phyloP scores from a whole-genome alignment of 1,140 invertebrate genomes.

The Drosophila insularis region DNA sequence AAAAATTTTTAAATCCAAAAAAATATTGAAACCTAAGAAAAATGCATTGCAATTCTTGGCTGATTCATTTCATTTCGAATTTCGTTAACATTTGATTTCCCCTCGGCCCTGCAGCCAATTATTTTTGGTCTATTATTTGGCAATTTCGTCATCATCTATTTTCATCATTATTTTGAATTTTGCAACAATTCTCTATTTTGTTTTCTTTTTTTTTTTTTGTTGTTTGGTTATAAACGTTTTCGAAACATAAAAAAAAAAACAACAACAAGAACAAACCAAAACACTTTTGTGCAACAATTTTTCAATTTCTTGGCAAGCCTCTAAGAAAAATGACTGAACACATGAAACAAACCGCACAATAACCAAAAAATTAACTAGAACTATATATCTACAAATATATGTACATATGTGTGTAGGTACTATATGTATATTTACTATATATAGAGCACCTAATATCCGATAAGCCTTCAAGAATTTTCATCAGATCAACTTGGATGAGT shows the following conservation, averaged over 20 bases:
- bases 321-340: conserved; percentile 5
- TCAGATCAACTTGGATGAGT: conserved; percentile 60
- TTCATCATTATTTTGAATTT: conserved; percentile 3
- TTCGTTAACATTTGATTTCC: not conserved
- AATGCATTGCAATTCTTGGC: too few species aligned
- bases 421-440: conserved; percentile 2
- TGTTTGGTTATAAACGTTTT: not conserved
- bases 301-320: conserved; percentile 11
- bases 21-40: too few species aligned
- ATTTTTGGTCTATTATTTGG: not conserved
- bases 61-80: not conserved
- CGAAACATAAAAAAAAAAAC: not conserved
- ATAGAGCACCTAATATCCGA: conserved; percentile 28
- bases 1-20: too few species aligned
- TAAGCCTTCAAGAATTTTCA: conserved; percentile 47
- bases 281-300: conserved; percentile 4
- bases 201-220: not conserved
- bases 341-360: conserved; percentile 21
- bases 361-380: conserved; percentile 17
- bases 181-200: not conserved
- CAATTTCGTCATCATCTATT: conserved; percentile 8
- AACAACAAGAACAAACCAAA: not conserved
- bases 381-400: conserved; percentile 6
- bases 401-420: not conserved
- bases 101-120: not conserved